These are phyloP conservation scores for Lytechinus pictus DNA, from an alignment of 35 echinoderm and acorn worm species.

Conservation along the genomic window DNA sequence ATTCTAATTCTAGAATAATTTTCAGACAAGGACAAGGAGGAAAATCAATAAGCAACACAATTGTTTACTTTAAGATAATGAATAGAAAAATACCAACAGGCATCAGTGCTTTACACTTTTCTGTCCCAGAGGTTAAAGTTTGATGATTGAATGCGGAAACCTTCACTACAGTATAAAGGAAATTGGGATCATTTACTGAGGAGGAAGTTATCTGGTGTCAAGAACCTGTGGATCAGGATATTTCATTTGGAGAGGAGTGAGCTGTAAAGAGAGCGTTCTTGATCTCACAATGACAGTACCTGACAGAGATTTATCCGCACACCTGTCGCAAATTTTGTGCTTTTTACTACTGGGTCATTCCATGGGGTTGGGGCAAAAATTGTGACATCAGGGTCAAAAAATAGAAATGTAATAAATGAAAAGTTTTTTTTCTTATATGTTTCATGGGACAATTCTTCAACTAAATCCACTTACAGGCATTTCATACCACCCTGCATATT, in stretches of 20 bases:
- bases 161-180: not conserved
- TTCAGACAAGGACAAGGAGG: too few relatives aligned
- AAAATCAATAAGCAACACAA: not conserved
- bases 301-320: not conserved
- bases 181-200: not conserved
- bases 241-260: not conserved
- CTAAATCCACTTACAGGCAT: too few relatives aligned
- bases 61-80: not conserved
- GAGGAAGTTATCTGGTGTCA: slow-evolving; percentile 30
- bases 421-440: too few relatives aligned
- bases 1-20: too few relatives aligned
- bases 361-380: too few relatives aligned
- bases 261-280: not conserved
- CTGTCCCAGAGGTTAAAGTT: not conserved
- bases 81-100: not conserved
- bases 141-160: slow-evolving; percentile 27
- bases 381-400: too few relatives aligned
- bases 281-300: not conserved
- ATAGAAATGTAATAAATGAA: too few relatives aligned
- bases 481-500: too few relatives aligned
- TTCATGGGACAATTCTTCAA: too few relatives aligned
- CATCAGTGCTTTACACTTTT: not conserved
- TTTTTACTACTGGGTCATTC: too few relatives aligned
- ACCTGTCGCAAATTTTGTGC: not conserved
- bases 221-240: slow-evolving; percentile 17